A percentile compares a stretch with the other conserved stretches of the same genome.
These are phyloP conservation scores for Kryptolebias ocellatus DNA, from an alignment of 2,797 vertebrate genomes.

Conservation along the genomic window DNA sequence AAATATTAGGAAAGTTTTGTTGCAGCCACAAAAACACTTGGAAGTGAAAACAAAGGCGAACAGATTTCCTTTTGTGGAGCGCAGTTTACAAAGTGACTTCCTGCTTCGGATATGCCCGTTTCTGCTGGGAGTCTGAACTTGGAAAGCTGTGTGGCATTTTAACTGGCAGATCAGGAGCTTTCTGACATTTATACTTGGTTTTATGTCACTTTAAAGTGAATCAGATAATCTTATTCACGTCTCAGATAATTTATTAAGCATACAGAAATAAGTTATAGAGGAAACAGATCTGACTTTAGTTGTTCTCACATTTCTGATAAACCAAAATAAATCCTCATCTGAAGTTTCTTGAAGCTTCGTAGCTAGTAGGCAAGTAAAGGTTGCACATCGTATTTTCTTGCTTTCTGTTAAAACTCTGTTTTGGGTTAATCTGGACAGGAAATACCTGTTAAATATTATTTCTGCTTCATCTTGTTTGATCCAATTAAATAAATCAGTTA, in stretches of 20 bases:
- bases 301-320: not conserved
- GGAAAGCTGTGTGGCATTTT: too few relatives aligned
- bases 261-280: too few relatives aligned
- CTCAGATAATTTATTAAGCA: too few relatives aligned
- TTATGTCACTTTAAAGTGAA: too few relatives aligned
- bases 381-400: too few relatives aligned
- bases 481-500: not conserved
- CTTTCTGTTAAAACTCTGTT: not conserved
- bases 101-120: slow-evolving; percentile 6
- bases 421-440: not conserved
- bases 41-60: not conserved
- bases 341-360: too few relatives aligned
- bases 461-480: not conserved
- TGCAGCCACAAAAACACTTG: not conserved
- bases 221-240: too few relatives aligned
- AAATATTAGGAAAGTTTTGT: not conserved
- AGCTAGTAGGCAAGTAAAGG: too few relatives aligned
- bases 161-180: too few relatives aligned
- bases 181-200: too few relatives aligned
- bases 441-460: not conserved
- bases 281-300: too few relatives aligned
- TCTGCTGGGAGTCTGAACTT: not conserved
- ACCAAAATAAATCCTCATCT: not conserved
- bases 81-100: slow-evolving; percentile 2
- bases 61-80: not conserved